Conservation (phyloP, 2,888 invertebrate species). For the Ochropleura leucogaster region DNA sequence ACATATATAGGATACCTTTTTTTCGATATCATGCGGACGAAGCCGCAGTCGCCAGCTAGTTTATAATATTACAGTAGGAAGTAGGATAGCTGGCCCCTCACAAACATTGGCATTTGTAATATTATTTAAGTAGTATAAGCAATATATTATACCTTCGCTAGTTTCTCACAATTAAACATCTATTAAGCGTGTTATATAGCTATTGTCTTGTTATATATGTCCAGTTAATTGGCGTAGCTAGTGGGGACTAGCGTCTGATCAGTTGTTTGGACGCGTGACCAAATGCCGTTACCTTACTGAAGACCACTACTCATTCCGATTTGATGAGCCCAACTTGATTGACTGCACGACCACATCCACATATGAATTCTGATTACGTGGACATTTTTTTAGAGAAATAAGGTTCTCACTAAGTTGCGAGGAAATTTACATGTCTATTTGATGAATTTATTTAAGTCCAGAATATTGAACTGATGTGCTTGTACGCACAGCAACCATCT, state of each 20-base stretch:
- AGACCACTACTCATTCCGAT: conserved; percentile 77
- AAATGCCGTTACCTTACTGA: conserved; percentile 73
- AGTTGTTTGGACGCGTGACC: conserved; percentile 75
- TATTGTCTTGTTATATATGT: conserved; percentile 43
- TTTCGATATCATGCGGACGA: too few species aligned
- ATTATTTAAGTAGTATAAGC: not conserved
- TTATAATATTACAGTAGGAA: too few species aligned
- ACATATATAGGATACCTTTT: too few species aligned
- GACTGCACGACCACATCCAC: conserved; percentile 53
- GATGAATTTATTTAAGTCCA: conserved; percentile 12
- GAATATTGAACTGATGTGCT: conserved; percentile 20
- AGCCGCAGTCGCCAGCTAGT: too few species aligned
- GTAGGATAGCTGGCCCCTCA: too few species aligned
- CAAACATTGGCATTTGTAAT: too few species aligned
- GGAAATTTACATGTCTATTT: conserved; percentile 37
- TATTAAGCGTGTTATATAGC: conserved; percentile 41
- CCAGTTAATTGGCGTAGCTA: conserved; percentile 49
- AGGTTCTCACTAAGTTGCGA: conserved; percentile 26
- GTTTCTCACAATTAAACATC: conserved; percentile 39
- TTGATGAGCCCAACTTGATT: conserved; percentile 75
- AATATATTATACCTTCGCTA: conserved; percentile 27
- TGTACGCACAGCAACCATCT: not conserved
- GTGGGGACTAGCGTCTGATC: conserved; percentile 51
- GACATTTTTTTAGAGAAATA: conserved; percentile 49
- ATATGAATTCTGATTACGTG: conserved; percentile 65